A percentile compares a stretch with the other conserved stretches of the same genome.
Conservation (phyloP, 1,140 invertebrate genomes). For the Fopius arisanus region DNA sequence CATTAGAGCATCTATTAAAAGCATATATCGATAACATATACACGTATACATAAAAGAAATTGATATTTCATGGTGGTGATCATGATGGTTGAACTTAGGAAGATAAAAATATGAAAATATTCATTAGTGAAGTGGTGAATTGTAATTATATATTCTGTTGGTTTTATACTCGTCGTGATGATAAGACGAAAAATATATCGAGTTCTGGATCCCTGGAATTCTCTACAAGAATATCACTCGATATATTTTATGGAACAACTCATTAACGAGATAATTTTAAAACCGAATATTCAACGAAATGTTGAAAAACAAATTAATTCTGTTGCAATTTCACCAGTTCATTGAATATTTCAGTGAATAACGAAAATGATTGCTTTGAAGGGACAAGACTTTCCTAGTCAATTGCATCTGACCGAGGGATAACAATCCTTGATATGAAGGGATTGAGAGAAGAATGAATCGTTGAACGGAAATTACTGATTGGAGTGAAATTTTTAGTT, state of each 20-base stretch:
- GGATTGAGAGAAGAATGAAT: neutral
- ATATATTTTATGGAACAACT: too few species aligned
- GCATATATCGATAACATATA: constrained; percentile 10
- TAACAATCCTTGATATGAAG: neutral
- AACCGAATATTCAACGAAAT: too few species aligned
- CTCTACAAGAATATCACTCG: too few species aligned
- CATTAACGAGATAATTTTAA: too few species aligned
- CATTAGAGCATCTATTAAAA: constrained; percentile 11
- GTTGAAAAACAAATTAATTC: neutral
- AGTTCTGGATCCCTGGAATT: too few species aligned
- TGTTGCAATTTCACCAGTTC: neutral
- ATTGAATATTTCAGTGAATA: neutral
- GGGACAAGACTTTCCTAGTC: neutral
- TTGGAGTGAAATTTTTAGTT: constrained; percentile 22
- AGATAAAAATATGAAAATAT: neutral
- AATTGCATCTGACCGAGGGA: neutral
- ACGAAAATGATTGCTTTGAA: neutral
- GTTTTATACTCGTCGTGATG: too few species aligned
- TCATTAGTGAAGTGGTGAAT: neutral
- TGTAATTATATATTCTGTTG: neutral
- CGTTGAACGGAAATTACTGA: constrained; percentile 26
- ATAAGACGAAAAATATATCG: too few species aligned
- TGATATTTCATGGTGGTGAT: neutral
- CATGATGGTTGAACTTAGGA: neutral
- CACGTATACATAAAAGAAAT: constrained; percentile 3